Percentiles rank a stretch among this genome's conserved stretches.
Conservation (phyloP, 2,888 invertebrate genomes). For the Listrodromus nycthemerus region DNA sequence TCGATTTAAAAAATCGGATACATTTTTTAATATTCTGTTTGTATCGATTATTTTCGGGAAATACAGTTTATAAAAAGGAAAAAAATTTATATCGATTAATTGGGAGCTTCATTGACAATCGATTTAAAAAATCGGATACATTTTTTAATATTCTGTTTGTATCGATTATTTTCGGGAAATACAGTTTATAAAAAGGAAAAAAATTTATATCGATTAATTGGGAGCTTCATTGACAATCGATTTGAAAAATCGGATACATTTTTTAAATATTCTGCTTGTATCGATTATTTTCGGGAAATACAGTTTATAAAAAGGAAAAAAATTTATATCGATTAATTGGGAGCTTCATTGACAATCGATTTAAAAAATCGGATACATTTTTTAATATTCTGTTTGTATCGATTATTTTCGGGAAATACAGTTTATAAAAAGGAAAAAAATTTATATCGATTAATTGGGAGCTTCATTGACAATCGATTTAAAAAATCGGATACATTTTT, state of each 20-base stretch:
- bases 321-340: not conserved
- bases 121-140: not conserved
- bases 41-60: too few relatives aligned
- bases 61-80: not conserved
- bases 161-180: too few relatives aligned
- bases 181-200: not conserved
- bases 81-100: not conserved
- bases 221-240: too few relatives aligned
- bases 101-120: not conserved
- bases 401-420: too few relatives aligned
- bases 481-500: not conserved
- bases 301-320: too few relatives aligned
- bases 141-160: not conserved
- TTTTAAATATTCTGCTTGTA: too few relatives aligned
- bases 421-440: not conserved
- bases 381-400: too few relatives aligned
- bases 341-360: not conserved
- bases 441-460: not conserved
- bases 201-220: not conserved
- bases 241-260: too few relatives aligned
- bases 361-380: not conserved
- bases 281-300: too few relatives aligned
- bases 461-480: not conserved
- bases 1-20: not conserved
- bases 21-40: too few relatives aligned